phyloP scores from a whole-genome alignment of 1,140 invertebrate genomes.

The Monochamus saltuarius region DNA sequence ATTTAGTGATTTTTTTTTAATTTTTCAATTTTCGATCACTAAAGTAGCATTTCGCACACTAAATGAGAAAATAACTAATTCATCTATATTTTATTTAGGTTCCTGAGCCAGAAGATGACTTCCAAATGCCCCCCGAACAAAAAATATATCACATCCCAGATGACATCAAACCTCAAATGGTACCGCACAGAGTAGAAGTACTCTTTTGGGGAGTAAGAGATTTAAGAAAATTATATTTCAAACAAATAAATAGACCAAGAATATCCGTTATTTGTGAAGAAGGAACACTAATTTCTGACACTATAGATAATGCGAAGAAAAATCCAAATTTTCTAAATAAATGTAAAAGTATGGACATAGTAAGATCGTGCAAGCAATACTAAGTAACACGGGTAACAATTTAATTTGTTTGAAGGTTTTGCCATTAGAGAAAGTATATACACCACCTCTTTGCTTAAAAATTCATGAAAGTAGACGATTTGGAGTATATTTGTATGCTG shows the following conservation, averaged over 20 bases:
- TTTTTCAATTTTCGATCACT: too few species aligned
- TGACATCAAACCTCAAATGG: constrained; percentile 53
- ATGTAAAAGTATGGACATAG: constrained; percentile 54
- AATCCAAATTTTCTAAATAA: constrained; percentile 54
- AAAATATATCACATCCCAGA: constrained; percentile 51
- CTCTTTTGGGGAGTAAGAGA: constrained; percentile 66
- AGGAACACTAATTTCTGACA: constrained; percentile 56
- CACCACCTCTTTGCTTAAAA: constrained; percentile 58
- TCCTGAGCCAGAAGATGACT: constrained; percentile 3
- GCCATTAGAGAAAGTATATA: constrained; percentile 52
- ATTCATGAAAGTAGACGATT: constrained; percentile 63
- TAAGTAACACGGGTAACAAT: neutral
- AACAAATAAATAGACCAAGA: constrained; percentile 56
- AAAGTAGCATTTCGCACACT: too few species aligned
- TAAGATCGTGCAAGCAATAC: constrained; percentile 37
- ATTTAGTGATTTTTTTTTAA: too few species aligned
- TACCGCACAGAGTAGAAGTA: constrained; percentile 56
- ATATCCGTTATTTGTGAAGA: constrained; percentile 59
- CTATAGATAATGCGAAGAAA: constrained; percentile 55
- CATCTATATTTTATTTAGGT: neutral
- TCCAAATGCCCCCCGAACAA: constrained; percentile 13
- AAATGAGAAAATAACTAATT: neutral
- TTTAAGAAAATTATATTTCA: constrained; percentile 54
- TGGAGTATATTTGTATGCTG: constrained; percentile 58
- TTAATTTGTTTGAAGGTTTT: constrained; percentile 51